Evolutionary conservation across 2,888 invertebrate genomes (phyloP).

Genomic region (Trimorus sp.): DNA sequence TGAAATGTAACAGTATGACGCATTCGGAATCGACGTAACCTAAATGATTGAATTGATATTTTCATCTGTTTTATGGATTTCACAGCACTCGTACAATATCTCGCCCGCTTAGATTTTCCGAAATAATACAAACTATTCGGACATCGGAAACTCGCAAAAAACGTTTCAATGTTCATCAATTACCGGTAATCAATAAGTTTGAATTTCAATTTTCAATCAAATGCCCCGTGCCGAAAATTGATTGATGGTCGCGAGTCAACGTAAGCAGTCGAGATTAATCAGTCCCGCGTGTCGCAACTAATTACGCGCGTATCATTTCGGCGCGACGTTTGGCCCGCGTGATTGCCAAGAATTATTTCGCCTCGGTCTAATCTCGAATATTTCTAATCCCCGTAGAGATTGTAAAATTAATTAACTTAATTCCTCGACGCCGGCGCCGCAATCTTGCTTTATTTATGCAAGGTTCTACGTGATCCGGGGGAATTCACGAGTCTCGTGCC

Average conservation of each 20-base stretch:
- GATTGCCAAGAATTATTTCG: slow-evolving; percentile 22
- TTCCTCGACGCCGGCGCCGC: slow-evolving; percentile 31
- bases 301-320: slow-evolving; percentile 18
- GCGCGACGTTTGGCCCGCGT: background rate
- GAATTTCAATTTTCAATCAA: too few species aligned
- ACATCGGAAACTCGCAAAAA: too few species aligned
- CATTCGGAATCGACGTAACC: too few species aligned
- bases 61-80: too few species aligned
- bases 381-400: slow-evolving; percentile 50
- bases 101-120: too few species aligned
- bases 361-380: slow-evolving; percentile 38
- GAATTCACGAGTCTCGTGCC: slow-evolving; percentile 57
- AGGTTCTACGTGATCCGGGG: slow-evolving; percentile 43
- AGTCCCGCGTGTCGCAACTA: slow-evolving; percentile 15
- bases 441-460: slow-evolving; percentile 62
- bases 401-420: slow-evolving; percentile 64
- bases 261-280: slow-evolving; percentile 29
- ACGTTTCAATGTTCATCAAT: too few species aligned
- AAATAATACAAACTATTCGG: too few species aligned
- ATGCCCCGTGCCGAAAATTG: background rate
- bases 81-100: too few species aligned
- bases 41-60: too few species aligned
- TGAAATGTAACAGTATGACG: too few species aligned
- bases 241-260: slow-evolving; percentile 23
- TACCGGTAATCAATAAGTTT: too few species aligned